These are phyloP conservation scores for Caenorhabditis sp. DNA, from an alignment of 2,888 invertebrate genomes.

Conservation along the genomic window DNA sequence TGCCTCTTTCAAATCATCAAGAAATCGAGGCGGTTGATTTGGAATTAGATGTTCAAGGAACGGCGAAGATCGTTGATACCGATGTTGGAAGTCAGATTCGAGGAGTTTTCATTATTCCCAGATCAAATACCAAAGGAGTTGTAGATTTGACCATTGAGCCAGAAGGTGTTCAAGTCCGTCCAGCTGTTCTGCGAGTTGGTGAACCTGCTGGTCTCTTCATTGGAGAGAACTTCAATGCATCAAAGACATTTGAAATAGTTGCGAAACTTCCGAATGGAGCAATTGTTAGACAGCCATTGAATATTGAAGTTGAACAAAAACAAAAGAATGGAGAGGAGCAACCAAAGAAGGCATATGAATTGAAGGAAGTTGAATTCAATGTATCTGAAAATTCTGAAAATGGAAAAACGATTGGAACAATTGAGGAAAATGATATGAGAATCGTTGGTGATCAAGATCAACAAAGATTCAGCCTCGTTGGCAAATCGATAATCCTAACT, in stretches of 20 bases:
- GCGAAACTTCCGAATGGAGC: conserved; percentile 9
- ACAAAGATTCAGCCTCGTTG: conserved; percentile 27
- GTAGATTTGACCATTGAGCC: conserved; percentile 14
- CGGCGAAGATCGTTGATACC: neutral
- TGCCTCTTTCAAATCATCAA: conserved; percentile 12
- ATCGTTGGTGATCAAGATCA: conserved; percentile 12
- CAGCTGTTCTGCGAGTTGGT: neutral
- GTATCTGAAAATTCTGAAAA: conserved; percentile 16
- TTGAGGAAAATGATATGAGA: conserved; percentile 22
- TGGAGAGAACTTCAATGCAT: neutral
- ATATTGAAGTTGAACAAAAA: neutral
- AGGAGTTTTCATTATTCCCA: neutral
- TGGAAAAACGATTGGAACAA: conserved; percentile 23
- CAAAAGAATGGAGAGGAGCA: neutral
- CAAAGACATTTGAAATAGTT: conserved; percentile 10
- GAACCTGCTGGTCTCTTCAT: conserved; percentile 16
- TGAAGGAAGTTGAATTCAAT: conserved; percentile 12
- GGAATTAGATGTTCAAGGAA: neutral
- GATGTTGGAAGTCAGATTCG: conserved; percentile 3
- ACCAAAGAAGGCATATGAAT: conserved; percentile 14
- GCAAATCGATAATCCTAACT: conserved; percentile 42
- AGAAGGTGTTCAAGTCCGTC: conserved; percentile 17
- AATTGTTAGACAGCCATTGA: conserved; percentile 8
- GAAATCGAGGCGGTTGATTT: neutral
- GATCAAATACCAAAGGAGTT: neutral